These are phyloP conservation scores for Gortyna flavago DNA, from an alignment of 2,888 invertebrate genomes.

Conservation along the genomic window DNA sequence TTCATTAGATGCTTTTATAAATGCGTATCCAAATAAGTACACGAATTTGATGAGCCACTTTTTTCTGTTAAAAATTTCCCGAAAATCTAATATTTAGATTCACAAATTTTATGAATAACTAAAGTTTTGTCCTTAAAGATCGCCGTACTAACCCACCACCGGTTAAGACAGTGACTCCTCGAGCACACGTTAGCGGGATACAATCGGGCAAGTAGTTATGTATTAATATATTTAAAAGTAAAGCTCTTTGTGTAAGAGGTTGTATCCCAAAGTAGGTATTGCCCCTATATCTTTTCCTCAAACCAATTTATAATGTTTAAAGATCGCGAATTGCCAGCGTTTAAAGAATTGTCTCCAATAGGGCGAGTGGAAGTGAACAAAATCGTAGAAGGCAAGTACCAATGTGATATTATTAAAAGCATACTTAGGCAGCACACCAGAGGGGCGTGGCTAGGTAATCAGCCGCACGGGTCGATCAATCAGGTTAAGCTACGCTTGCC, in stretches of 20 bases:
- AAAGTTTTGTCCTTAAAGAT: constrained; percentile 1
- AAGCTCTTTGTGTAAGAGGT: background rate
- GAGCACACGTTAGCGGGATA: background rate
- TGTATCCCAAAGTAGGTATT: no score
- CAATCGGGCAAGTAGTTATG: constrained; percentile 1
- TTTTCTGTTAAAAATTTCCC: background rate
- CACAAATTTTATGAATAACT: background rate
- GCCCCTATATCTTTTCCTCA: no score
- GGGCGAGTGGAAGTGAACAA: no score
- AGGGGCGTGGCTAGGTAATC: no score
- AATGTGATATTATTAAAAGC: background rate
- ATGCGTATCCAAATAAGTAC: background rate
- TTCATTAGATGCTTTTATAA: no score
- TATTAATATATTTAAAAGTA: background rate
- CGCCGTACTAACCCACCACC: background rate
- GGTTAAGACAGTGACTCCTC: background rate
- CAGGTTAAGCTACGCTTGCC: no score
- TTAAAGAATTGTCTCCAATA: no score
- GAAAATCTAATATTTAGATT: background rate
- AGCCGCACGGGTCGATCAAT: no score
- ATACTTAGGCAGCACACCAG: background rate
- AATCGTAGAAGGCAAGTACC: background rate
- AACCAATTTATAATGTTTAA: no score
- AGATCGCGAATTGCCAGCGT: no score
- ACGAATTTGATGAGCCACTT: background rate